These are phyloP conservation scores for Oriolus oriolus DNA, from an alignment of 2,113 vertebrate genomes.

Conservation along the genomic window DNA sequence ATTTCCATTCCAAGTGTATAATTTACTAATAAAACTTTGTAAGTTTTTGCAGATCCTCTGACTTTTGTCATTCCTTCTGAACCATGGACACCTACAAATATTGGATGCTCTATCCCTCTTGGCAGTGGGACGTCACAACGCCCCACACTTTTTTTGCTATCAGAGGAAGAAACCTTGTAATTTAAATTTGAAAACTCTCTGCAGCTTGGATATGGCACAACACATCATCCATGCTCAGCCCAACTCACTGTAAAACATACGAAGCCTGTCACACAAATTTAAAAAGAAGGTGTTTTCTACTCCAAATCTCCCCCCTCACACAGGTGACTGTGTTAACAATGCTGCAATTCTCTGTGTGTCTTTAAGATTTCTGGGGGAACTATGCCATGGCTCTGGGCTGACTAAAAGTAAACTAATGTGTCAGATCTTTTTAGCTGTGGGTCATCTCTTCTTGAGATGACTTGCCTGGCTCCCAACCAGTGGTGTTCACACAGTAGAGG, in stretches of 20 bases:
- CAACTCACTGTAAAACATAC: neutral
- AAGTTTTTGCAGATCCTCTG: neutral
- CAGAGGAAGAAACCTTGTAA: neutral
- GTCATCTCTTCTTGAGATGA: neutral
- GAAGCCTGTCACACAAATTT: neutral
- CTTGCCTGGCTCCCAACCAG: neutral
- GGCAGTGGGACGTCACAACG: accelerated
- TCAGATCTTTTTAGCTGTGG: neutral
- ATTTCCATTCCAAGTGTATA: neutral
- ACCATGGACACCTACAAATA: neutral
- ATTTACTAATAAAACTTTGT: neutral
- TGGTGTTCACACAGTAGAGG: neutral
- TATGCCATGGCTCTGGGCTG: neutral
- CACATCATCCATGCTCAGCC: neutral
- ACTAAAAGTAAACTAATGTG: neutral
- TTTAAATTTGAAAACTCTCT: neutral
- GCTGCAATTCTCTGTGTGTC: neutral
- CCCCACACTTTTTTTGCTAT: neutral
- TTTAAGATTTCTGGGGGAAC: neutral
- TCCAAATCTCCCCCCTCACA: neutral
- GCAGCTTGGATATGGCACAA: neutral
- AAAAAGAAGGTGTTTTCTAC: neutral
- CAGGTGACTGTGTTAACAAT: neutral
- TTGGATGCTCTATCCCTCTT: neutral
- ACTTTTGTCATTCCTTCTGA: neutral